Base-by-base conservation (phyloP, 1,140 invertebrate species). In the Heliconius eleuchia region DNA sequence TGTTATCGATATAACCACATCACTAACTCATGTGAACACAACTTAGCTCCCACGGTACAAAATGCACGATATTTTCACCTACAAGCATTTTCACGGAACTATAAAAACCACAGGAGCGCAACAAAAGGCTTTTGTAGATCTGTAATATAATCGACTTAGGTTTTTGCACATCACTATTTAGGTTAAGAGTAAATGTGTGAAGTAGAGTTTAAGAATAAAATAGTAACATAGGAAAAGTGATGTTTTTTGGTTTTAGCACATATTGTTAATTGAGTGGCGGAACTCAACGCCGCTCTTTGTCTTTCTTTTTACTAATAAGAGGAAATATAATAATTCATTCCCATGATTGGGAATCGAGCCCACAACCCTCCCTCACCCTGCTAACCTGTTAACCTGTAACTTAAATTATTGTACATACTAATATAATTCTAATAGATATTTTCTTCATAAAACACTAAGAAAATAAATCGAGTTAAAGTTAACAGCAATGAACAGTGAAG, bases 81-180 rank as follows among this genome's bases (percentile, higher is more conserved):
- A 90, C 60, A 66, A 66, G 60, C 23, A 30, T 92, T 92, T 92
- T 91, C 86, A 84, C 85, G 84, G 78, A 83, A 84, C 77, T 76
- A 80, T 83, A 91, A 92, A 92, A 93, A 93, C 84, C 82, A 86
- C 86, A 89, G 87, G 85, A 88, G 83, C 81, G 90, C 83, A 89
- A 91, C 86, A 82, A 84, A 83, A 78, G 80, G 82, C 82, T 77
- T 52, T 80, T 84, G 83, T 84, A 84, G 60, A 66, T 66, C 27
- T 66, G n/a, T 83, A 84, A 85, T 82, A 83, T 85, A 87, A 89
- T 89, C 86, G 87, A 89, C 86, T 88, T 86, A 66, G 71, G 81
- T 80, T 80, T 88, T 87, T 85, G 85, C 81, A 78, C 82, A 75
- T 80, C 83, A 85, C 84, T 85, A 84, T 66, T 27, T 66, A 66